Evolutionary conservation across 2,113 vertebrate genomes (phyloP).

Genomic region (Piprites chloris): DNA sequence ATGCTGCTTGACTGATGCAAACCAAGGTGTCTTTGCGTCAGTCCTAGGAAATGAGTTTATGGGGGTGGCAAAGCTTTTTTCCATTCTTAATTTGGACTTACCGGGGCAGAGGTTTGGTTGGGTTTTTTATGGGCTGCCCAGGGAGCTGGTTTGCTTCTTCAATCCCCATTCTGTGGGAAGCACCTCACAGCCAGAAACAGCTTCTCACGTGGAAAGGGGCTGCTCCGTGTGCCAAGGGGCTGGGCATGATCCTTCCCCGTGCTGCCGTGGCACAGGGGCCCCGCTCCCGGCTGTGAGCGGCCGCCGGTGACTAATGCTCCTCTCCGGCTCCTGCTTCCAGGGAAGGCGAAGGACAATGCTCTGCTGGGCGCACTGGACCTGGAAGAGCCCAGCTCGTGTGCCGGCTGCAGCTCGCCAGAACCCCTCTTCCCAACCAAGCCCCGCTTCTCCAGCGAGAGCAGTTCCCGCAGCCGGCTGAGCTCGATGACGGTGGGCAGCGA

Average conservation of each 20-base stretch:
- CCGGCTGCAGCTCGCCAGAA: background rate
- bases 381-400: conserved; percentile 17
- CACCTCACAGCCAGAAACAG: rapidly evolving
- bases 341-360: conserved; percentile 61
- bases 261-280: rapidly evolving
- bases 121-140: background rate
- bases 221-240: background rate
- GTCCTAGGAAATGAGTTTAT: background rate
- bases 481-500: conserved; percentile 84
- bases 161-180: too few species aligned
- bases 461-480: conserved; percentile 81
- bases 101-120: rapidly evolving
- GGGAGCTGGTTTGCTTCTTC: background rate
- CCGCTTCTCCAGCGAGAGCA: conserved; percentile 87
- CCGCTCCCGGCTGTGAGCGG: rapidly evolving
- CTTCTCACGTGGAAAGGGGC: rapidly evolving
- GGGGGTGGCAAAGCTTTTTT: background rate
- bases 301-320: rapidly evolving
- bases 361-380: conserved; percentile 57
- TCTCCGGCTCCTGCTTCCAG: conserved; percentile 61
- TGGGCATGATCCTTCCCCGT: rapidly evolving
- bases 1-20: rapidly evolving
- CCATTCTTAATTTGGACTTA: background rate
- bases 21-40: background rate
- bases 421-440: background rate